These are phyloP conservation scores for Herminia tarsipennalis DNA, from an alignment of 2,888 invertebrate species.

Conservation along the genomic window DNA sequence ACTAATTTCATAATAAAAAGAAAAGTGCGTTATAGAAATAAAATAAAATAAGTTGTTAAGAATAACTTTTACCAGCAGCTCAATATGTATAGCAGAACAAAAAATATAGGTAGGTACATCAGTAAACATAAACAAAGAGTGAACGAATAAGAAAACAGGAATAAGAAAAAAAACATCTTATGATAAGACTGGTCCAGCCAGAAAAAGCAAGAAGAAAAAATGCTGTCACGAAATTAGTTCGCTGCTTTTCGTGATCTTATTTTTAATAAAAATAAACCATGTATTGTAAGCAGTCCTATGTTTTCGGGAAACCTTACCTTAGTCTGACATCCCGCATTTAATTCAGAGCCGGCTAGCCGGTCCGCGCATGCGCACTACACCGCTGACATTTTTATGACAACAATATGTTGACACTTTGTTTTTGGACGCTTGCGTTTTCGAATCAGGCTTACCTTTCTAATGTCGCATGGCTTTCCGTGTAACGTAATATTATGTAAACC, in stretches of 20 bases:
- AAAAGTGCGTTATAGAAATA: no score
- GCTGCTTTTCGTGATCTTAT: not conserved
- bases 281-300: no score
- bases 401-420: constrained; percentile 47
- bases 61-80: no score
- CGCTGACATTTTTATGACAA: constrained; percentile 38
- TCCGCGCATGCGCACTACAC: constrained; percentile 41
- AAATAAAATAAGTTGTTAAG: no score
- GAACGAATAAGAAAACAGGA: no score
- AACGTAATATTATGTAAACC: not conserved
- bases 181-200: not conserved
- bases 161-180: not conserved
- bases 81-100: no score
- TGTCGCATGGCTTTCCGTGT: constrained; percentile 7
- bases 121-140: no score
- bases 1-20: no score
- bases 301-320: constrained; percentile 13
- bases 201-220: not conserved
- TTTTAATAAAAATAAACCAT: no score
- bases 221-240: not conserved
- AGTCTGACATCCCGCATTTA: constrained; percentile 35
- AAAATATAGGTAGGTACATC: no score
- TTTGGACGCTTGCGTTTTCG: constrained; percentile 26
- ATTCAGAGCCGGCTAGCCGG: constrained; percentile 39
- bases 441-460: constrained; percentile 16